A percentile compares a stretch with the other conserved stretches of the same genome.
Evolutionary conservation across 1,140 invertebrate species (phyloP).

Genomic region (Drosophila bocki): DNA sequence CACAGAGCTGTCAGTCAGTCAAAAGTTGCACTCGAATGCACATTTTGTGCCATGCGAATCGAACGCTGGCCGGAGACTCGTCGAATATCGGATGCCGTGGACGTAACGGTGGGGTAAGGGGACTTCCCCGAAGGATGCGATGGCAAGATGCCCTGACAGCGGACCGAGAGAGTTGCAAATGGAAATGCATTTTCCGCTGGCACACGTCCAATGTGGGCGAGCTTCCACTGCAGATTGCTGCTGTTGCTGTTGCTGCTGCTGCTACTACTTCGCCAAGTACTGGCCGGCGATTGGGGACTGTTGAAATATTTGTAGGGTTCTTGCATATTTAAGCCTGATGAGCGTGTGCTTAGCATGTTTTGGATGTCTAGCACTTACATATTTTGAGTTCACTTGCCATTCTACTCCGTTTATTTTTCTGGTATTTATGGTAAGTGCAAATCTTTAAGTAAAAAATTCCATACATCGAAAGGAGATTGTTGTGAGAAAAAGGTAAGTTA

Average conservation of each 20-base stretch:
- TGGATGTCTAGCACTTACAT: slow-evolving; percentile 5
- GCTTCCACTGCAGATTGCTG: slow-evolving; percentile 29
- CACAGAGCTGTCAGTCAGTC: slow-evolving; percentile 55
- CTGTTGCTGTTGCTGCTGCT: neutral
- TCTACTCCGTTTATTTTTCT: slow-evolving; percentile 16
- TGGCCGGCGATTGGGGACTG: slow-evolving; percentile 24
- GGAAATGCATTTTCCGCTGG: slow-evolving; percentile 60
- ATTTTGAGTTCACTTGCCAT: slow-evolving; percentile 18
- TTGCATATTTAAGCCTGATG: slow-evolving; percentile 33
- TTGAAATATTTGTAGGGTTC: slow-evolving; percentile 26
- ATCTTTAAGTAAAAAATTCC: neutral
- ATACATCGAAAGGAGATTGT: neutral
- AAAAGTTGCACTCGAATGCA: slow-evolving; percentile 71
- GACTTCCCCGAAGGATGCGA: slow-evolving; percentile 26
- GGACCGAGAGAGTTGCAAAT: slow-evolving; percentile 44
- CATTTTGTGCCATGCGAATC: slow-evolving; percentile 65
- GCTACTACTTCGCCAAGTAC: slow-evolving; percentile 14
- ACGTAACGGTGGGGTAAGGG: slow-evolving; percentile 5
- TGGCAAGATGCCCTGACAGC: slow-evolving; percentile 39
- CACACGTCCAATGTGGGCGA: slow-evolving; percentile 44
- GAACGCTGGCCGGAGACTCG: slow-evolving; percentile 42
- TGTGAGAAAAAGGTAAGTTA: neutral
- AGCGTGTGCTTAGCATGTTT: slow-evolving; percentile 35
- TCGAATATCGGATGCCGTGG: slow-evolving; percentile 16
- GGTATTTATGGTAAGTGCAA: neutral